A percentile compares a stretch with the other conserved stretches of the same genome.
Evolutionary conservation across 53 echinoderm and acorn worm genomes (phyloP).

Genomic region (Henricia sp.): DNA sequence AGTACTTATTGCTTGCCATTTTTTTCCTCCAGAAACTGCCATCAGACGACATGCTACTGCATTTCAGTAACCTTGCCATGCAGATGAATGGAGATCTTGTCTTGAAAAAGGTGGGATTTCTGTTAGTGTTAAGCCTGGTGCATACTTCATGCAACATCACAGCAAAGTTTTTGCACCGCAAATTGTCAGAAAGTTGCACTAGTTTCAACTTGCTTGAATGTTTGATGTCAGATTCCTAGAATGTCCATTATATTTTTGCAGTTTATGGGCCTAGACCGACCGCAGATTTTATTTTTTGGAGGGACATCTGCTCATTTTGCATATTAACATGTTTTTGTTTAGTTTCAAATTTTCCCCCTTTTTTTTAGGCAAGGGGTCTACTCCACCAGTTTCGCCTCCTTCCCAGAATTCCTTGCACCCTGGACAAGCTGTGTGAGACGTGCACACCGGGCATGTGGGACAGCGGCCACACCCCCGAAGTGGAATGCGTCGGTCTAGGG

Average conservation of each 20-base stretch:
- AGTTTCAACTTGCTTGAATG: too few relatives aligned
- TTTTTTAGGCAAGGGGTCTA: constrained; percentile 83
- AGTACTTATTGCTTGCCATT: too few relatives aligned
- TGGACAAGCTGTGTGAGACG: constrained; percentile 89
- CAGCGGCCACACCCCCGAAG: constrained; percentile 92
- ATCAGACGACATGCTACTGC: constrained; percentile 97
- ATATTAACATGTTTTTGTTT: background rate
- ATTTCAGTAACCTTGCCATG: constrained; percentile 98
- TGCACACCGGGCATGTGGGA: constrained; percentile 98
- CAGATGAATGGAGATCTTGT: constrained; percentile 96
- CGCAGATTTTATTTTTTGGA: background rate
- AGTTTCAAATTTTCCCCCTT: background rate
- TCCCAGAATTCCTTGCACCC: constrained; percentile 88
- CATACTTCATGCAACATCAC: too few relatives aligned
- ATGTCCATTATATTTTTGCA: too few relatives aligned
- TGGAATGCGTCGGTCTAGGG: constrained; percentile 80
- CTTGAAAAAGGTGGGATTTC: constrained; percentile 78
- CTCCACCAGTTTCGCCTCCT: constrained; percentile 88
- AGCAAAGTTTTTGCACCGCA: too few relatives aligned
- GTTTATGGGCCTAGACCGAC: background rate
- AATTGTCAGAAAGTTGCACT: background rate
- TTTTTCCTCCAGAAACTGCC: constrained; percentile 73
- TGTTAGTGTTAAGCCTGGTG: background rate
- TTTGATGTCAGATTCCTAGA: too few relatives aligned
- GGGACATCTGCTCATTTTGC: background rate